Percentiles rank a stretch among this genome's conserved stretches.
These are phyloP conservation scores for Darevskia mixta DNA, from an alignment of 2,797 vertebrate species.

Conservation along the genomic window DNA sequence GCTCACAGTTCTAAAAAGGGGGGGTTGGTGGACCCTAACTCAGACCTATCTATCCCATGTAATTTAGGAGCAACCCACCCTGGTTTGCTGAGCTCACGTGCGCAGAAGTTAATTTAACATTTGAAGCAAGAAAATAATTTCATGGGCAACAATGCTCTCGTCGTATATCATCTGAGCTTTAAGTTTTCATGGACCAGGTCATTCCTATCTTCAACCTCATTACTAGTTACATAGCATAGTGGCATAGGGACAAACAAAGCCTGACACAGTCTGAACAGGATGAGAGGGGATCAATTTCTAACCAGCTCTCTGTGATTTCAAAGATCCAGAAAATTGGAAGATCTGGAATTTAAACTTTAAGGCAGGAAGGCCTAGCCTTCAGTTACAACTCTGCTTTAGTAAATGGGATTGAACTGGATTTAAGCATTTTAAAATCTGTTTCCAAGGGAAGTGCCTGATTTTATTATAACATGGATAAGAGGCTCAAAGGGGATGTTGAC, in stretches of 20 bases:
- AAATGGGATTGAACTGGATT: slow-evolving; percentile 61
- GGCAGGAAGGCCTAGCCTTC: slow-evolving; percentile 51
- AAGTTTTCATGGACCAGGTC: background rate
- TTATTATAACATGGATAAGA: slow-evolving; percentile 70
- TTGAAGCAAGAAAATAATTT: background rate
- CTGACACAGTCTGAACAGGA: background rate
- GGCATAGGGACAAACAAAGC: slow-evolving; percentile 54
- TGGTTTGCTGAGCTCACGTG: background rate
- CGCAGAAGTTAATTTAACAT: background rate
- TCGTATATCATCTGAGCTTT: background rate
- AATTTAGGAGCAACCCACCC: background rate
- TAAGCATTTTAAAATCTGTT: slow-evolving; percentile 66
- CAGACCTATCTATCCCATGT: background rate
- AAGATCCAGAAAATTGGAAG: slow-evolving; percentile 48
- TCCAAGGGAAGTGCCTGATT: slow-evolving; percentile 74
- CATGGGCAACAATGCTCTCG: background rate
- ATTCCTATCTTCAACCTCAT: slow-evolving; percentile 45
- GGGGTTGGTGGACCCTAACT: too few species aligned
- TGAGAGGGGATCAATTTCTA: slow-evolving; percentile 47
- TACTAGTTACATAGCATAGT: slow-evolving; percentile 63
- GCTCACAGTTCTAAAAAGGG: too few species aligned
- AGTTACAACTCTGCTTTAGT: slow-evolving; percentile 61
- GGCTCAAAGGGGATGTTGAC: slow-evolving; percentile 72
- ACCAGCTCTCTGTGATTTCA: slow-evolving; percentile 56
- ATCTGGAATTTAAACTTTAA: slow-evolving; percentile 53